A percentile compares a stretch with the other conserved stretches of the same genome.
Evolutionary conservation across 2,797 vertebrate genomes (phyloP).

Genomic region (Notolabrus celidotus): DNA sequence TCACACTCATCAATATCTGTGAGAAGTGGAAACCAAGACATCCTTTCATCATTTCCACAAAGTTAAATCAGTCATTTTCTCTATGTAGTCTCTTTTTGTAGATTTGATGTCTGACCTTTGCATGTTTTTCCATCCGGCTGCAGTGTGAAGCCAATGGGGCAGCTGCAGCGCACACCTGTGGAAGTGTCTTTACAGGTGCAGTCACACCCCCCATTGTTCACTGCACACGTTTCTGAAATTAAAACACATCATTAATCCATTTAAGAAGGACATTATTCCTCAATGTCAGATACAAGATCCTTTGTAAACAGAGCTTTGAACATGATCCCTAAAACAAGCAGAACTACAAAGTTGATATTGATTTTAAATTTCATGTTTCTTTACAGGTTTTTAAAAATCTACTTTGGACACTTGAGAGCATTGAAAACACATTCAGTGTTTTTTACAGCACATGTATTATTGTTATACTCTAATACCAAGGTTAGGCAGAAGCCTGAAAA

Average conservation of each 20-base stretch:
- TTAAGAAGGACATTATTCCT: not conserved
- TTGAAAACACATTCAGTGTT: not conserved
- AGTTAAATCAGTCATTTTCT: not conserved
- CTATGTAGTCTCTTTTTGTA: not conserved
- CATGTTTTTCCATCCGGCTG: slow-evolving; percentile 97
- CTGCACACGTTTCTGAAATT: slow-evolving; percentile 94
- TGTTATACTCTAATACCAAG: not conserved
- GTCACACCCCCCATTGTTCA: slow-evolving; percentile 98
- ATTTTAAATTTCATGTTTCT: too few relatives aligned
- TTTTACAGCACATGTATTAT: not conserved
- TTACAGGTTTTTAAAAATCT: not conserved
- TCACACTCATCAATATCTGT: slow-evolving; percentile 98
- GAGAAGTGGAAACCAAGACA: slow-evolving; percentile 16
- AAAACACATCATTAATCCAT: slow-evolving; percentile 33
- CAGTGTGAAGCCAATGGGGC: slow-evolving; percentile 94
- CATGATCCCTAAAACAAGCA: not conserved
- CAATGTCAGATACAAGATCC: slow-evolving; percentile 9
- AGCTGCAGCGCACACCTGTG: slow-evolving; percentile 97
- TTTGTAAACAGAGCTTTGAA: slow-evolving; percentile 18
- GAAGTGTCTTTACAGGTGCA: slow-evolving; percentile 99
- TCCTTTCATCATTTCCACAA: not conserved
- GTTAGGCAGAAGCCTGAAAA: not conserved
- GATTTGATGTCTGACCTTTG: slow-evolving; percentile 88
- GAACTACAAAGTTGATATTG: not conserved
- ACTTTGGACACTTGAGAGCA: not conserved